These are phyloP conservation scores for Labeo catla DNA, from an alignment of 2,113 vertebrate genomes.

Conservation along the genomic window DNA sequence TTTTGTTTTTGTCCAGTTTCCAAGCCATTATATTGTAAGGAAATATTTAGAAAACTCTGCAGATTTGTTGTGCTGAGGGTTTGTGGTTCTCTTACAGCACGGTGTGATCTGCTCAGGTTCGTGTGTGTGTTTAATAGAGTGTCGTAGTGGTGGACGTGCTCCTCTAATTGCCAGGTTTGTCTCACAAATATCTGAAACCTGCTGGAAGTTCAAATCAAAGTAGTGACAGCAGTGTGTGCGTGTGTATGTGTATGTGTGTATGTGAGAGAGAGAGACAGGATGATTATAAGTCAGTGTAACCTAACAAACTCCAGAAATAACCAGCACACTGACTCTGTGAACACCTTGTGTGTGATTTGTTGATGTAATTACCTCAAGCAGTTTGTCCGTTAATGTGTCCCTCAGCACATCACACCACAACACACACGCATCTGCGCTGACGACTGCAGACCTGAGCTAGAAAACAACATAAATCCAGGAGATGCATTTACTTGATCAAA, in stretches of 20 bases:
- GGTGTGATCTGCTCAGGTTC: not conserved
- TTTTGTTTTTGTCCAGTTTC: not conserved
- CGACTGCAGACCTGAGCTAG: not conserved
- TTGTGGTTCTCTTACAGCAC: too few relatives aligned
- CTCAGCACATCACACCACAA: slow-evolving; percentile 46
- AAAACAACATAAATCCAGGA: not conserved
- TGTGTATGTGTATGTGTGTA: slow-evolving; percentile 1
- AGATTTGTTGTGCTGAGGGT: too few relatives aligned
- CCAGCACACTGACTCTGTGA: slow-evolving; percentile 20
- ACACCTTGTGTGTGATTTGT: slow-evolving; percentile 50
- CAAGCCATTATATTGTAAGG: too few relatives aligned
- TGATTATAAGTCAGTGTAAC: slow-evolving; percentile 30
- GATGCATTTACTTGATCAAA: too few relatives aligned
- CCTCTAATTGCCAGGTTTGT: not conserved
- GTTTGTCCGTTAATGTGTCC: slow-evolving; percentile 55
- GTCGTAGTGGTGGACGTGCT: not conserved
- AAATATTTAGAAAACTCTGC: too few relatives aligned
- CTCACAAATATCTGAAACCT: not conserved
- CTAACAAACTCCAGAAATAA: slow-evolving; percentile 48
- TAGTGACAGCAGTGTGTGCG: not conserved
- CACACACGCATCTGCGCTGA: slow-evolving; percentile 18
- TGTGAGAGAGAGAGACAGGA: not conserved
- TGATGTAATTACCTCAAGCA: slow-evolving; percentile 55
- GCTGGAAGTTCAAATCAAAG: not conserved
- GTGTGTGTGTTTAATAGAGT: not conserved